Percentiles rank a stretch among this genome's conserved stretches.
Evolutionary conservation across 1,140 invertebrate genomes (phyloP).

Genomic region (Trichonephila inaurata): DNA sequence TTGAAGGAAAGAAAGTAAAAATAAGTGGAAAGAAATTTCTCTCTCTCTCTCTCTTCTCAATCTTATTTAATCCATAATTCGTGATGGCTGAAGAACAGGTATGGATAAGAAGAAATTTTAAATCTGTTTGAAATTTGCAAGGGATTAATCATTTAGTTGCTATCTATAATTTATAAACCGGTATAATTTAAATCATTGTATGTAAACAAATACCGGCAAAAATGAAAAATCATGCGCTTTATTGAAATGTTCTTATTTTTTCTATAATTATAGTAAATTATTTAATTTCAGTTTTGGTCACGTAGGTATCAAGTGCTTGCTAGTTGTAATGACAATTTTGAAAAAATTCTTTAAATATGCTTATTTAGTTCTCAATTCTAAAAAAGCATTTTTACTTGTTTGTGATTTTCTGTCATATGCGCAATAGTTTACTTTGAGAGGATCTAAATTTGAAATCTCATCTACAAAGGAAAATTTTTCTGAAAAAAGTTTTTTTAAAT

Average conservation of each 20-base stretch:
- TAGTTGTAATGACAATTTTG: no score
- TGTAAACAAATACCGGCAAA: conserved; percentile 26
- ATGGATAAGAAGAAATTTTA: neutral
- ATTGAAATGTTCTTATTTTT: neutral
- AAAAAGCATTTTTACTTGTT: no score
- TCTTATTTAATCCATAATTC: neutral
- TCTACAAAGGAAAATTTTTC: no score
- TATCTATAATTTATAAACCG: neutral
- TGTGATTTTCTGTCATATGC: no score
- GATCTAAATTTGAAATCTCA: no score
- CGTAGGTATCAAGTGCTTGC: no score
- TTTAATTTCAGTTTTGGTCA: neutral
- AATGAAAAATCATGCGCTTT: neutral
- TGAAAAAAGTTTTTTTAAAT: no score
- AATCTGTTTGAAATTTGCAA: neutral
- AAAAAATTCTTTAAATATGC: no score
- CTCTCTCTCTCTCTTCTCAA: neutral
- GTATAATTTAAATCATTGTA: neutral
- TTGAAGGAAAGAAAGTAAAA: neutral
- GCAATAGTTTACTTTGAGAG: no score
- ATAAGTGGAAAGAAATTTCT: neutral
- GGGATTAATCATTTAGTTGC: neutral
- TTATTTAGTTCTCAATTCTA: no score
- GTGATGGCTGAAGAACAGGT: conserved; percentile 5
- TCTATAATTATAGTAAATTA: neutral